These are phyloP conservation scores for Tetramorium parvispinum DNA, from an alignment of 1,140 invertebrate species.

Conservation along the genomic window DNA sequence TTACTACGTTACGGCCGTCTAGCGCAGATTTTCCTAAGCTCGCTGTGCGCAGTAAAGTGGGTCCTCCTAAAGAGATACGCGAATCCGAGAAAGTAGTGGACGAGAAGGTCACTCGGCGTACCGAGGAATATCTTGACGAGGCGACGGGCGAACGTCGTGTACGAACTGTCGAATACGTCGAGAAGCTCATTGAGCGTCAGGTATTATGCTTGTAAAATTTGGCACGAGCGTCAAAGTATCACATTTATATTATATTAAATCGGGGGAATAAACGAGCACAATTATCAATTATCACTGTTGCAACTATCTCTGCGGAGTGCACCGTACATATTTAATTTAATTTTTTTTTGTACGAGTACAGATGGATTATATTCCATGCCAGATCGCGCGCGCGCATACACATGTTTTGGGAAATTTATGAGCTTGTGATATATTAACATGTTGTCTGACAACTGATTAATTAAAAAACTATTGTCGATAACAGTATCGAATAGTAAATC, in stretches of 20 bases:
- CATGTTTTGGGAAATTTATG: background rate
- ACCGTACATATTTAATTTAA: background rate
- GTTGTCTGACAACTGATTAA: background rate
- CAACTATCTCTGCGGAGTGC: conserved; percentile 13
- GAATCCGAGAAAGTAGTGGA: conserved; percentile 95
- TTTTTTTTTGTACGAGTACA: background rate
- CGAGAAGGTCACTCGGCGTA: conserved; percentile 94
- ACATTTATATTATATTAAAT: conserved; percentile 13
- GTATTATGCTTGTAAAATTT: conserved; percentile 86
- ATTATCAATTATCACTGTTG: conserved; percentile 17
- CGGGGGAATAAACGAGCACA: conserved; percentile 14
- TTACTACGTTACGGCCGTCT: conserved; percentile 87
- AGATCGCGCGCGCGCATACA: background rate
- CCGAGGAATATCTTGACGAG: conserved; percentile 95
- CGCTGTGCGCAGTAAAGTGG: conserved; percentile 92
- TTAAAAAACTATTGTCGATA: background rate
- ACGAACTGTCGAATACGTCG: conserved; percentile 96
- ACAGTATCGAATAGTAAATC: background rate
- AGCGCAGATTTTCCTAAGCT: conserved; percentile 92
- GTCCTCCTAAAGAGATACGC: conserved; percentile 91
- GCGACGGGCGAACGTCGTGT: conserved; percentile 93
- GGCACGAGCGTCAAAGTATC: conserved; percentile 60
- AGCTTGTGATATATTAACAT: conserved; percentile 23
- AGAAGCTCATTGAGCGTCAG: conserved; percentile 98
- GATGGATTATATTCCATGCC: background rate